Conservation (phyloP, 2,888 invertebrate genomes). For the Lumbricus terrestris region DNA sequence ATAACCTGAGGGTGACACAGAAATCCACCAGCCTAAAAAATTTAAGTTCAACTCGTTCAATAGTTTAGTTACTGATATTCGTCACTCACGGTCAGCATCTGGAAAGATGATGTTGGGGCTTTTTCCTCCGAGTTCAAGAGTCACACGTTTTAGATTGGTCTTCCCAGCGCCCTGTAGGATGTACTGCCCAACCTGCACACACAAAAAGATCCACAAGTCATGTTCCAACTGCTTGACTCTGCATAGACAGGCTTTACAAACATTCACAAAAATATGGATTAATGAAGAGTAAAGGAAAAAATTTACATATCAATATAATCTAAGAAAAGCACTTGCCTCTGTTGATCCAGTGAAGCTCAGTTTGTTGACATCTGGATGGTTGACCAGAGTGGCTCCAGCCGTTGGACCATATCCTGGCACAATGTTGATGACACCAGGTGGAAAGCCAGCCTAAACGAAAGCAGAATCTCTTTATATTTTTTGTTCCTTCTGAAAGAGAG, state of each 20-base stretch:
- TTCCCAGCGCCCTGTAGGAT: constrained; percentile 76
- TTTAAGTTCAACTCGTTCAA: too few relatives aligned
- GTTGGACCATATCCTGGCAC: constrained; percentile 76
- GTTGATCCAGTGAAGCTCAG: constrained; percentile 84
- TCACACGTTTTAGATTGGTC: constrained; percentile 79
- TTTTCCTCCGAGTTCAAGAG: constrained; percentile 89
- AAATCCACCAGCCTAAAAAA: too few relatives aligned
- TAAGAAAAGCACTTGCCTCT: constrained; percentile 65
- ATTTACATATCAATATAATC: too few relatives aligned
- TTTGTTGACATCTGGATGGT: constrained; percentile 56
- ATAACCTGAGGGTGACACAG: too few relatives aligned
- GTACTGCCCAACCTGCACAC: constrained; percentile 75
- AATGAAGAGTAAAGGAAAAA: too few relatives aligned
- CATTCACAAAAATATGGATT: neutral
- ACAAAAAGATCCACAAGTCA: neutral
- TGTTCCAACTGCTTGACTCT: neutral
- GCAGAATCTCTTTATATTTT: neutral
- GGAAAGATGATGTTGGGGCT: constrained; percentile 85
- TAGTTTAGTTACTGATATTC: too few relatives aligned
- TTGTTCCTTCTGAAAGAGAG: neutral
- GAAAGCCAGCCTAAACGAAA: constrained; percentile 78
- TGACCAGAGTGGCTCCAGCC: constrained; percentile 59
- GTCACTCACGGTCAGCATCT: constrained; percentile 70
- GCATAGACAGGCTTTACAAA: neutral
- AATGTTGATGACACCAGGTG: constrained; percentile 85